Base-by-base conservation (phyloP, 2,113 vertebrate species). In the Myrmecobius fasciatus region DNA sequence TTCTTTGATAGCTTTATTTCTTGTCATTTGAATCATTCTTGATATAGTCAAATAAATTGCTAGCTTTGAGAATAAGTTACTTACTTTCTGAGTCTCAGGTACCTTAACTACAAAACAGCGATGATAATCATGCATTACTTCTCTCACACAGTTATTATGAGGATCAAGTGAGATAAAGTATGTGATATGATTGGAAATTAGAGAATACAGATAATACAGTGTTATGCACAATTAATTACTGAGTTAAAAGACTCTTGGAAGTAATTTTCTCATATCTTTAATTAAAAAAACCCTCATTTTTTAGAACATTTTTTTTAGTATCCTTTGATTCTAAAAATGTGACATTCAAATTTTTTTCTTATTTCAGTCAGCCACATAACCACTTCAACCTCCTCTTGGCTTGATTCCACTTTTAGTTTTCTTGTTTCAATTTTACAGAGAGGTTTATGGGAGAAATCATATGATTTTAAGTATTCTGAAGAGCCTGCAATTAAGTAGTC, bases 11-110 rank as follows among this genome's bases (percentile, higher is more conserved):
- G 67, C 17, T 83, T 83, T 83, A 95, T 91, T 92, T 92, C 67
- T 94, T 48, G 1, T 49, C 60, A 93, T 67, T 89, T 94, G 20
- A 26, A 53, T 89, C 3, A 91, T 94, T 94, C 92, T 53, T 93
- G 25, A 96, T 43, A 95, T 26, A 60, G 51, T 36, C 96, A 92
- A 56, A 89, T 89, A 94, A 83, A 83, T 20, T 22, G 22, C 14
- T 43, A 75, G 36, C 5, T 75, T 20, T 83, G 36, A 43, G n/a
- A 22, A 43, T 43, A 83, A 75, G 20, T 43, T 6, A 83, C 36
- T 75, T 75, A n/a, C 7, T 83, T 83, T 83, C 67, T 43, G 36
- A 20, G 67, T 83, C 67, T 83, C 67, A 83, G 17, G n/a, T 83
- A 43, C 20, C n/a, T 20, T 60, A 31, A 10, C 10, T 75, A 14